These are phyloP conservation scores for Hyperoodon ampullatus DNA, from an alignment of 2,113 vertebrate genomes.

Conservation along the genomic window DNA sequence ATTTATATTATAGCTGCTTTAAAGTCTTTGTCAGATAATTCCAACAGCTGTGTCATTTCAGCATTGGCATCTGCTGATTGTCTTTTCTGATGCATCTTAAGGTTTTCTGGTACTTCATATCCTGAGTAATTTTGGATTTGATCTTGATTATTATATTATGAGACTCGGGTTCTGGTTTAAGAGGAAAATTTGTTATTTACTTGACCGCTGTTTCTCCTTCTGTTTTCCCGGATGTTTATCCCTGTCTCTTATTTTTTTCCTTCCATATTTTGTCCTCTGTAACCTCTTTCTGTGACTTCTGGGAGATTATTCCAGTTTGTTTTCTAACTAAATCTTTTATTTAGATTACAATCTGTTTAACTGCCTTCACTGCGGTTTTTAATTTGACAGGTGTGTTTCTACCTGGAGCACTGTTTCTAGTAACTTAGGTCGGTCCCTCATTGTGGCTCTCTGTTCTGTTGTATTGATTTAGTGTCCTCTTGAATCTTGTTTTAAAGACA, in stretches of 20 bases:
- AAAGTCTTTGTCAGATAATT: background rate
- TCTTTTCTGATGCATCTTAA: background rate
- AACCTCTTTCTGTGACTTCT: background rate
- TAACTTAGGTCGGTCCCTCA: background rate
- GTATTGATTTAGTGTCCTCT: background rate
- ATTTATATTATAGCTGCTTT: background rate
- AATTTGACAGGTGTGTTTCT: background rate
- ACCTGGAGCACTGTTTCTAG: background rate
- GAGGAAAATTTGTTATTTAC: background rate
- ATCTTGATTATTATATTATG: background rate
- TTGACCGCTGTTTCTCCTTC: background rate
- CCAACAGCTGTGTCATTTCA: background rate
- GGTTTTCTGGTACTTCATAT: background rate
- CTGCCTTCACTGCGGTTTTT: background rate
- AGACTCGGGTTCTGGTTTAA: slow-evolving; percentile 7
- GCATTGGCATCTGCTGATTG: background rate
- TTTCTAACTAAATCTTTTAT: background rate
- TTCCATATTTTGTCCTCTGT: background rate
- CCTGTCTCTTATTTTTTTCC: background rate
- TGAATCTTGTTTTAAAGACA: background rate
- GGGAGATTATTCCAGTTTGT: background rate
- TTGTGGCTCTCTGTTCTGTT: background rate
- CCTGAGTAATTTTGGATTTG: background rate
- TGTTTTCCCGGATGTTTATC: slow-evolving; percentile 12
- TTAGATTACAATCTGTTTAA: background rate